phyloP scores from a whole-genome alignment of 2,113 vertebrate species.

The Spermophilus dauricus region DNA sequence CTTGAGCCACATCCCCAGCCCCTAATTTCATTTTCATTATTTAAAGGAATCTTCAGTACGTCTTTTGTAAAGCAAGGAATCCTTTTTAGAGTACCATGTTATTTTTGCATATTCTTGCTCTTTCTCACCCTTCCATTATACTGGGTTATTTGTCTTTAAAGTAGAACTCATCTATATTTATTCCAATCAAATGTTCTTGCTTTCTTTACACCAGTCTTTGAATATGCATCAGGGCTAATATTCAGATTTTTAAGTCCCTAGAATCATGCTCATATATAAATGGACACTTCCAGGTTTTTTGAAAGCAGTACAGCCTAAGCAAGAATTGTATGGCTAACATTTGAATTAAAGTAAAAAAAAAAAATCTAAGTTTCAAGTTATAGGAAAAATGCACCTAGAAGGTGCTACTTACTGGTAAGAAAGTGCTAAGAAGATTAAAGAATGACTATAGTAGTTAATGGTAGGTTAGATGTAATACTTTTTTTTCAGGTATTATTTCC shows the following conservation, averaged over 20 bases:
- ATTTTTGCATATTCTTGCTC: neutral
- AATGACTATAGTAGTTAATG: neutral
- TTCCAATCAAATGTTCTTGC: neutral
- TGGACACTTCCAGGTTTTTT: neutral
- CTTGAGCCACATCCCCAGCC: too few relatives aligned
- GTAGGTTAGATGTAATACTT: neutral
- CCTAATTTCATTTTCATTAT: neutral
- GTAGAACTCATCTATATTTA: neutral
- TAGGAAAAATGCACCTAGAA: neutral
- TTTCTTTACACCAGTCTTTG: neutral
- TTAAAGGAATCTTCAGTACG: neutral
- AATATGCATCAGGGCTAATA: neutral
- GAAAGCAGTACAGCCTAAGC: neutral
- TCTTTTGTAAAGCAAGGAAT: neutral
- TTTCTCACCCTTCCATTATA: neutral
- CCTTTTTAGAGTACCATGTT: neutral
- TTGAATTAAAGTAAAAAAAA: neutral
- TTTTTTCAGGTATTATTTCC: neutral
- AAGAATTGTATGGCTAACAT: neutral
- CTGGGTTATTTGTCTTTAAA: neutral
- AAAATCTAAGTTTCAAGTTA: neutral
- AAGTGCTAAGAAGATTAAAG: neutral
- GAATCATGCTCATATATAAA: neutral
- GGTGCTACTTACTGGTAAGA: neutral
- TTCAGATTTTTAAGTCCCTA: neutral